Conservation (phyloP, 1,140 invertebrate genomes). For the Drosophila setifemur region DNA sequence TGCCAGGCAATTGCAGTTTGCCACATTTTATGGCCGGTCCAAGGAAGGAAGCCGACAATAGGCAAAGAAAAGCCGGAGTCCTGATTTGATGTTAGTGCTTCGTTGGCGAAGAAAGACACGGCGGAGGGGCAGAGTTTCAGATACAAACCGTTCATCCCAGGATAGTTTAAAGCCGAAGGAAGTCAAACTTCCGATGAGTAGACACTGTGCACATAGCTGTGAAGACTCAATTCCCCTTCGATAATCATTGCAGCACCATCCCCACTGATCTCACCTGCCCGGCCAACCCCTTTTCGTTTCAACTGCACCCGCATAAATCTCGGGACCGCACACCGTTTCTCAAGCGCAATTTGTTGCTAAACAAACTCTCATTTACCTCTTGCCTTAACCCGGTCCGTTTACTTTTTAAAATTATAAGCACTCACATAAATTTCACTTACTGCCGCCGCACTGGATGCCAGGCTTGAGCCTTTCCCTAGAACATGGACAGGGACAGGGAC, state of each 20-base stretch:
- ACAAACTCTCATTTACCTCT: conserved; percentile 42
- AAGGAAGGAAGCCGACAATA: conserved; percentile 17
- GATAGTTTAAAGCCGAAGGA: conserved; percentile 6
- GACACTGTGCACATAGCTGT: not conserved
- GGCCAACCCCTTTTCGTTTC: not conserved
- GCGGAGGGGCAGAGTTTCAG: not conserved
- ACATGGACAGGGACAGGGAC: too few relatives aligned
- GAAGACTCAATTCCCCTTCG: conserved; percentile 14
- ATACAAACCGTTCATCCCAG: not conserved
- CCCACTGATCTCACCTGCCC: not conserved
- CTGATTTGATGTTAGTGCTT: conserved; percentile 47
- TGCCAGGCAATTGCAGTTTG: conserved; percentile 71
- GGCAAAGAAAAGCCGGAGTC: not conserved
- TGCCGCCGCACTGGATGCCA: conserved; percentile 42
- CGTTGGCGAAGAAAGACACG: not conserved
- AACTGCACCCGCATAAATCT: conserved; percentile 47
- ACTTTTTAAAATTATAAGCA: conserved; percentile 71
- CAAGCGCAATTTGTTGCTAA: conserved; percentile 56
- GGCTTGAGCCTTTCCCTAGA: conserved; percentile 15
- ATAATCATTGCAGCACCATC: conserved; percentile 9
- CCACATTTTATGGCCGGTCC: conserved; percentile 67
- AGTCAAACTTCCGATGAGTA: not conserved
- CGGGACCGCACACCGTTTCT: conserved; percentile 31
- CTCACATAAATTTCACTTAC: conserved; percentile 74
- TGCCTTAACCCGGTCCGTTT: conserved; percentile 22